Percentiles rank a stretch among this genome's conserved stretches.
These are phyloP conservation scores for Palythoa grandiflora DNA, from an alignment of 92 coral and sea anemone species.

Conservation along the genomic window DNA sequence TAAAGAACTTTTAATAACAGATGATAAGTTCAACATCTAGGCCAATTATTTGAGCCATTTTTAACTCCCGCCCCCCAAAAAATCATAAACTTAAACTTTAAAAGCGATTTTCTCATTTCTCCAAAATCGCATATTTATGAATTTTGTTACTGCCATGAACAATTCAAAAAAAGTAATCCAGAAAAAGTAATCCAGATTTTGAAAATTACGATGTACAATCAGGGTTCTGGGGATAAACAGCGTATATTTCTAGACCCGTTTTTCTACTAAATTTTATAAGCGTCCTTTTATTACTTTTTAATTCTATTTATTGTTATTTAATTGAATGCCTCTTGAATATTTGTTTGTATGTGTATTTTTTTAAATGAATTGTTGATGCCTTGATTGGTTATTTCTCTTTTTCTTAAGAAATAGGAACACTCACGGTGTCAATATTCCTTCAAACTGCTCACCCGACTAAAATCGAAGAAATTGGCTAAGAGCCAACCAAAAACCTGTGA, in stretches of 20 bases:
- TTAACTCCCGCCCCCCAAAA: not conserved
- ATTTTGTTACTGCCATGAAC: not conserved
- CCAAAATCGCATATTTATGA: conserved; percentile 3
- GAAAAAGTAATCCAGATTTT: too few species aligned
- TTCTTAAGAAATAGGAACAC: not conserved
- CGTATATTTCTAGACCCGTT: too few species aligned
- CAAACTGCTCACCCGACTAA: not conserved
- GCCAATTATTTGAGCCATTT: conserved; percentile 2
- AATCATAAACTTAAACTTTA: not conserved
- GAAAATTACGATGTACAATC: not conserved
- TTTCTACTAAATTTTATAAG: not conserved
- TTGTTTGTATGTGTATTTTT: too few species aligned
- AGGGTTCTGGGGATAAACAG: not conserved
- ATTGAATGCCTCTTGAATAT: not conserved
- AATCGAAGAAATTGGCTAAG: conserved; percentile 1
- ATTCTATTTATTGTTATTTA: not conserved
- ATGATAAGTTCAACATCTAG: not conserved
- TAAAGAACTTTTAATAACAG: not conserved
- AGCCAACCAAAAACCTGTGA: not conserved
- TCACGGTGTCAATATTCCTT: not conserved
- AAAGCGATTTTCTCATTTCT: not conserved
- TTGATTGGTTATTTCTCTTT: not conserved
- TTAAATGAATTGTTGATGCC: not conserved
- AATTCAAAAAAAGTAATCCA: not conserved
- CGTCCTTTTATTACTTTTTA: not conserved